Base-by-base conservation (phyloP, 2,797 vertebrate species). In the Rhinoraja longicauda region DNA sequence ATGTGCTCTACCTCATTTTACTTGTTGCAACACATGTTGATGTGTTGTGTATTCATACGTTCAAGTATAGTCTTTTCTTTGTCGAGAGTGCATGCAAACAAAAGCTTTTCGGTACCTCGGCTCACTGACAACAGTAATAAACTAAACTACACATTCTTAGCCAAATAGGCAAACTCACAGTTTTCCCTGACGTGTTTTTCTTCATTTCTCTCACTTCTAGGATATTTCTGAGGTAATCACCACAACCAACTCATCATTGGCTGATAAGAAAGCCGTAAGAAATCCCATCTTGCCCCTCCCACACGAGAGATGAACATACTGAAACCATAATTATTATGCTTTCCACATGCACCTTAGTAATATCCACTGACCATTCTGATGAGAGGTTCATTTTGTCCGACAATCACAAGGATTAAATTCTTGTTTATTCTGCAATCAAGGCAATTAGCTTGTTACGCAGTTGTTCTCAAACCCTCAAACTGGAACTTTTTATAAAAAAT, bases 271-370 rank as follows among this genome's bases (percentile, higher is more conserved):
- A 93, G 78, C 86, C 93, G 95, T 93, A 94, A 94, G 95, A 72
- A 95, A 96, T 94, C 94, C 94, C 94, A 95, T 94, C 94, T 95
- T 77, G 86, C 93, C n/a, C n/a, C n/a, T n/a, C n/a, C n/a, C n/a
- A 94, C 92, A 94, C 94, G 95, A 93, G 94, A 94, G 94, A 93
- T 93, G 91, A 86, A 62, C 67, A 93, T 93, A 93, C 93, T 93
- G 94, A 94, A 94, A 95, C 95, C 79, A 95, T 62, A 93, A 94
- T 94, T 93, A 59, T 24, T 93, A 93, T 94, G 93, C 94, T 93
- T 93, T 90, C 94, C 93, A 93, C 93, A 93, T 94, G 94, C 94
- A 93, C 57, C 93, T 86, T 29, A 67, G 93, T 93, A 93, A 86
- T 39, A 76, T 90, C 82, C 93, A 84, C 73, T 93, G 94, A 94